phyloP scores from a whole-genome alignment of 2,888 invertebrate genomes.

The Pycnomerus fuliginosus region DNA sequence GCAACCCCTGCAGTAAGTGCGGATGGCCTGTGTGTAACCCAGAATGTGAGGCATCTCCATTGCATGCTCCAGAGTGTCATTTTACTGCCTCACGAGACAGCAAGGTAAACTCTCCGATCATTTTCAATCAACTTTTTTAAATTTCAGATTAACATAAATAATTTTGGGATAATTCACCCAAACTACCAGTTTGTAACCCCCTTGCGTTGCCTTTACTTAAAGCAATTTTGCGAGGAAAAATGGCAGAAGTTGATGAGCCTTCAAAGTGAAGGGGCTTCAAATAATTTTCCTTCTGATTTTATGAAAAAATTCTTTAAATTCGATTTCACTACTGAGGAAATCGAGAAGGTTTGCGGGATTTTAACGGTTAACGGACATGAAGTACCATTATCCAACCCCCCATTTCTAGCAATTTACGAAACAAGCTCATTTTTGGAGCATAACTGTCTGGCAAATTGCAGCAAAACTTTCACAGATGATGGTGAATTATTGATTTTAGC shows the following conservation, averaged over 20 bases:
- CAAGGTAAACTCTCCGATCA: conserved; percentile 9
- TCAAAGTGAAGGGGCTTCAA: conserved; percentile 67
- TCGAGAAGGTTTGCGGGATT: conserved; percentile 73
- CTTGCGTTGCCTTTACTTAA: conserved; percentile 68
- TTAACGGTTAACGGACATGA: conserved; percentile 82
- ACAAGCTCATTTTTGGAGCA: conserved; percentile 76
- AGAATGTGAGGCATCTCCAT: background rate
- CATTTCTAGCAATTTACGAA: conserved; percentile 68
- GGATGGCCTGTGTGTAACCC: conserved; percentile 8
- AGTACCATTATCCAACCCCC: conserved; percentile 72
- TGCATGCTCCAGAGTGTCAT: conserved; percentile 14
- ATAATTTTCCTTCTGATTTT: conserved; percentile 61
- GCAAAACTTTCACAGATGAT: conserved; percentile 72
- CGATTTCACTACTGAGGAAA: conserved; percentile 68
- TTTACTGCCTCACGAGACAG: conserved; percentile 4
- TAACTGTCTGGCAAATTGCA: conserved; percentile 77
- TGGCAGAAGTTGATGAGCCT: conserved; percentile 65
- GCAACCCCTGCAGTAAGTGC: background rate
- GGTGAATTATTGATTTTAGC: conserved; percentile 65
- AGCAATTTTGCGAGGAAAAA: conserved; percentile 60
- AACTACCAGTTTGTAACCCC: conserved; percentile 73
- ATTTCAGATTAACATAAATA: conserved; percentile 63
- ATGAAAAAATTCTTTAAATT: conserved; percentile 70
- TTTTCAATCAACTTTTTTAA: conserved; percentile 3
- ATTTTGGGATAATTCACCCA: conserved; percentile 69